These are phyloP conservation scores for Calameuta pallipes DNA, from an alignment of 2,888 invertebrate species.

Conservation along the genomic window DNA sequence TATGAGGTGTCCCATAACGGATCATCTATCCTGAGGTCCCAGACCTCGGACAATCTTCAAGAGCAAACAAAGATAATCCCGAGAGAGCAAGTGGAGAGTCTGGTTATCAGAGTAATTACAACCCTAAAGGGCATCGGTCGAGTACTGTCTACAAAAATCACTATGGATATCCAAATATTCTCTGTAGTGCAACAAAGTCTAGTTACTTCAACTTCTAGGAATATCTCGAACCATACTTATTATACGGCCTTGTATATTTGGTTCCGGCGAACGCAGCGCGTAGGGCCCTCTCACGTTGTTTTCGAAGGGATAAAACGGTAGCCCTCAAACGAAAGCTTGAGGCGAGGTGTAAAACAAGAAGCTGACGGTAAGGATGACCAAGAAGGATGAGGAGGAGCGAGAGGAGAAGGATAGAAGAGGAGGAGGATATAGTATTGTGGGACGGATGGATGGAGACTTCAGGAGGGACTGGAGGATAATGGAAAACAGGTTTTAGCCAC, in stretches of 20 bases:
- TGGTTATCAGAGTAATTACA: neutral
- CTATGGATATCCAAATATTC: neutral
- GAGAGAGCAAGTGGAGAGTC: neutral
- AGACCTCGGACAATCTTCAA: neutral
- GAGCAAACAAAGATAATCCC: neutral
- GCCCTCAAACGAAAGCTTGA: slow-evolving; percentile 1
- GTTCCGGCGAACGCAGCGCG: neutral
- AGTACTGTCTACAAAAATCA: neutral
- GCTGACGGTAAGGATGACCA: slow-evolving; percentile 33
- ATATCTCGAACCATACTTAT: neutral
- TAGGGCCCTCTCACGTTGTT: neutral
- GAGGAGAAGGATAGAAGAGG: slow-evolving; percentile 18
- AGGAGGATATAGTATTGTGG: slow-evolving; percentile 11
- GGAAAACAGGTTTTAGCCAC: slow-evolving; percentile 58
- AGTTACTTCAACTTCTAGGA: neutral
- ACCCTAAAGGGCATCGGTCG: neutral
- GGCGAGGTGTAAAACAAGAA: slow-evolving; percentile 53
- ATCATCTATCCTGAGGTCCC: neutral
- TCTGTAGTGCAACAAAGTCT: neutral
- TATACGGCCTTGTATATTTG: neutral
- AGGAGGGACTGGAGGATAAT: slow-evolving; percentile 30
- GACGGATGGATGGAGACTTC: slow-evolving; percentile 37
- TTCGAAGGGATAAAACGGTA: slow-evolving; percentile 7
- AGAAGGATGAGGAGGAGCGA: slow-evolving; percentile 25
- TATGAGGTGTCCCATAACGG: neutral